Base-by-base conservation (phyloP, 35 echinoderm and acorn worm species). In the Holothuria glaberrima region DNA sequence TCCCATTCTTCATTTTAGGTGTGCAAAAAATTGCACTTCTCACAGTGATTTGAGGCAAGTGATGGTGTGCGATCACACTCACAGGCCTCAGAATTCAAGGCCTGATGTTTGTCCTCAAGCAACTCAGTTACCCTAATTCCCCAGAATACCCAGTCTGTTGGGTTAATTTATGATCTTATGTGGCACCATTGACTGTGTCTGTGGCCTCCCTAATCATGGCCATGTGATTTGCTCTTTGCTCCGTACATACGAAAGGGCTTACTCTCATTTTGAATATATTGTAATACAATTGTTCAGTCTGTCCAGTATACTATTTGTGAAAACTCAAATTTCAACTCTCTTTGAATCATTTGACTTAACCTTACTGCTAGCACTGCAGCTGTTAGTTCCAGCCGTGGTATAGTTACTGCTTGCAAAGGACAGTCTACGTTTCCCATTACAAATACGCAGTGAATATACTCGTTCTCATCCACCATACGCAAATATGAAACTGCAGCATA, bases 371-470 rank as follows among this genome's bases (percentile, higher is more conserved):
- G 18, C 14, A 91, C 67, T 38, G 92, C 88, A 48, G 88, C 78
- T 1, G 86, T 54, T 33, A 94, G 70, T 66, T 94, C 93, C 18
- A 91, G 82, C 19, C 93, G 58, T 48, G 89, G 93, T 21, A 94
- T 94, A 6, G 93, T 56, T 19, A 94, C 48, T 41, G 30, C 33
- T 32, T 91, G 71, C 21, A 91, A 59, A 31, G 81, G 93, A 58
- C 59, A 41, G 24, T 89, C 91, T 1, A 82, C 58, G 44, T 91
- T 94, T 30, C 48, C 80, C 80, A 86, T 86, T 5, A 91, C 80
- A 65, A 94, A 90, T 62, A 62, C 24, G 59, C 88, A 91, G 58
- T 91, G 66, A 17, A 86, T 46, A 16, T 10, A 20, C 58, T 75
- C 89, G 27, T 28, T 30, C 16, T 82, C 52, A 66, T 81, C n/a